Conservation (phyloP, 2,888 invertebrate genomes). For the Beris chalybata region DNA sequence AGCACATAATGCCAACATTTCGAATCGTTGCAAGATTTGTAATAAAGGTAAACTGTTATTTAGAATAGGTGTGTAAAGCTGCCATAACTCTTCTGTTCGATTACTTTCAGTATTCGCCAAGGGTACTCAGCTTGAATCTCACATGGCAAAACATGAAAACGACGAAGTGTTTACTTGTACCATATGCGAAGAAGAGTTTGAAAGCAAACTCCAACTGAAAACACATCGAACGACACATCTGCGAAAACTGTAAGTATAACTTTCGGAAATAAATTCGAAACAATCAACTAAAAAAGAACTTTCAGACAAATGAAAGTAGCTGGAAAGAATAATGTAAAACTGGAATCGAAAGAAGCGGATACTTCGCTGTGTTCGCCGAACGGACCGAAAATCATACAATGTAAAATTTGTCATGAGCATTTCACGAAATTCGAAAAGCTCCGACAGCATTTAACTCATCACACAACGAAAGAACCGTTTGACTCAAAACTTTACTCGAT, state of each 20-base stretch:
- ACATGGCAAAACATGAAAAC: background rate
- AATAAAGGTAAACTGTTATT: conserved; percentile 16
- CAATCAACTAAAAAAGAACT: background rate
- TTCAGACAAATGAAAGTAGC: too few species aligned
- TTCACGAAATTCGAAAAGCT: conserved; percentile 45
- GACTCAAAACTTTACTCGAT: conserved; percentile 47
- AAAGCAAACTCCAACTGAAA: background rate
- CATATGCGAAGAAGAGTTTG: background rate
- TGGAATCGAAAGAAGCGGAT: conserved; percentile 37
- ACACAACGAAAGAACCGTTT: conserved; percentile 41
- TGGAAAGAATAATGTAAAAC: too few species aligned
- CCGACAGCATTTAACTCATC: conserved; percentile 46
- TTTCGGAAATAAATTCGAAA: background rate
- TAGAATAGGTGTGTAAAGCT: background rate
- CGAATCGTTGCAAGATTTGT: conserved; percentile 7
- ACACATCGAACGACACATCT: background rate
- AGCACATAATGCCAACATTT: conserved; percentile 12
- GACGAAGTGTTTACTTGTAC: conserved; percentile 33
- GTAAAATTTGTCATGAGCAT: conserved; percentile 50
- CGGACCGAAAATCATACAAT: conserved; percentile 46
- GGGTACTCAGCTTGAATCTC: conserved; percentile 2
- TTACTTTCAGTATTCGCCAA: conserved; percentile 8
- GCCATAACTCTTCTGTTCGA: background rate
- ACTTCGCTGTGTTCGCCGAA: conserved; percentile 46
- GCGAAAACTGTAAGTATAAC: background rate